Evolutionary conservation across 64 coral and sea anemone species (phyloP).

Genomic region (Pocillopora verrucosa): DNA sequence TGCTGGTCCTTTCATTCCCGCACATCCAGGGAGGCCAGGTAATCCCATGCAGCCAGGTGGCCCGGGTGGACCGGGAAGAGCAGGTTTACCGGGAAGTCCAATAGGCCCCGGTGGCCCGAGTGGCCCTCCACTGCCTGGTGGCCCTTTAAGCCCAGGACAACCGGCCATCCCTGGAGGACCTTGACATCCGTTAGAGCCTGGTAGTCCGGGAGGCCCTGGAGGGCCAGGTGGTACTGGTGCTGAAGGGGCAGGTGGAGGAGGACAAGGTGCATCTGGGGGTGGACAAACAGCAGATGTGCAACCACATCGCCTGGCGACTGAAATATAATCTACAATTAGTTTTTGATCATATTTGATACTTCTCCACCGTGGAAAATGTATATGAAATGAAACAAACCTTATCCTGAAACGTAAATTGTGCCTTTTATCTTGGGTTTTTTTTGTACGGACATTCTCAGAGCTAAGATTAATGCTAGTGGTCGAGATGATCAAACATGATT

Average conservation of each 20-base stretch:
- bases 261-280: not conserved
- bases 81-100: constrained; percentile 52
- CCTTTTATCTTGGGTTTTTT: no score
- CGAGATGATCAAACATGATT: no score
- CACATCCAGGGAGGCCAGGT: constrained; percentile 47
- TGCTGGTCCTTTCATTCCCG: constrained; percentile 49
- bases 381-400: no score
- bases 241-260: not conserved
- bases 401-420: no score
- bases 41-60: constrained; percentile 45
- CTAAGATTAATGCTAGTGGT: no score
- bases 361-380: no score
- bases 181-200: constrained; percentile 11
- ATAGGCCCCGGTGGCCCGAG: constrained; percentile 49
- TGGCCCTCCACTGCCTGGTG: constrained; percentile 15
- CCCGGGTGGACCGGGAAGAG: constrained; percentile 66
- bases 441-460: no score
- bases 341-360: no score
- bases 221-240: not conserved
- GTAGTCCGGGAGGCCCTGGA: not conserved
- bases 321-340: not conserved
- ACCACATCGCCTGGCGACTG: not conserved
- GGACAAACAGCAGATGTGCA: not conserved
- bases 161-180: constrained; percentile 23
- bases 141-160: constrained; percentile 23